Evolutionary conservation across 2,797 vertebrate species (phyloP).

Genomic region (Poeciliopsis turneri): DNA sequence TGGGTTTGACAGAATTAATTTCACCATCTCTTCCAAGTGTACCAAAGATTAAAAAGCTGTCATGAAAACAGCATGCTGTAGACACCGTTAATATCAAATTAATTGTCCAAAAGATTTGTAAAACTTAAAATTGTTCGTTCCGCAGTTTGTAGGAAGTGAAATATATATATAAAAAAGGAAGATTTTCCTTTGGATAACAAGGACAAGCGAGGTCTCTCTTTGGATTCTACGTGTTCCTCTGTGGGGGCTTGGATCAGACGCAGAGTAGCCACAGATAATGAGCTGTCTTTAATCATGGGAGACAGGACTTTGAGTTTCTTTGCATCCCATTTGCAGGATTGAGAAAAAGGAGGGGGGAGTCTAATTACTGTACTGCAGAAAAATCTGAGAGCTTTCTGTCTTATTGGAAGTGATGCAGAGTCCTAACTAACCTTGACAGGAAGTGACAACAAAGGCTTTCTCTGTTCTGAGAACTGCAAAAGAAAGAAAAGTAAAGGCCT

Average conservation of each 20-base stretch:
- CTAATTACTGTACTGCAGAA: slow-evolving; percentile 93
- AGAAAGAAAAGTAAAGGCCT: slow-evolving; percentile 75
- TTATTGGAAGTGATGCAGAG: slow-evolving; percentile 87
- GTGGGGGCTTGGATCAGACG: slow-evolving; percentile 89
- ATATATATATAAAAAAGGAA: slow-evolving; percentile 32
- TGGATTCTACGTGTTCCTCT: slow-evolving; percentile 57
- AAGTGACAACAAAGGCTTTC: slow-evolving; percentile 92
- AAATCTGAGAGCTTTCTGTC: slow-evolving; percentile 74
- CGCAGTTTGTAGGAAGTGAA: slow-evolving; percentile 28
- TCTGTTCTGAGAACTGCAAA: slow-evolving; percentile 84
- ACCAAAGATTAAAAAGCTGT: neutral
- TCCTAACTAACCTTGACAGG: slow-evolving; percentile 89
- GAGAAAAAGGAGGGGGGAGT: slow-evolving; percentile 85
- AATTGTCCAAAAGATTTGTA: slow-evolving; percentile 16
- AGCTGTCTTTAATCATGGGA: slow-evolving; percentile 97
- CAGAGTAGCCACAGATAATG: slow-evolving; percentile 94
- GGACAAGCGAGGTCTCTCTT: slow-evolving; percentile 47
- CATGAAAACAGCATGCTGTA: slow-evolving; percentile 1
- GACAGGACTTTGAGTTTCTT: slow-evolving; percentile 94
- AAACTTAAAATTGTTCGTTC: slow-evolving; percentile 7
- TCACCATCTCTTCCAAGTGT: neutral
- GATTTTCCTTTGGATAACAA: slow-evolving; percentile 52
- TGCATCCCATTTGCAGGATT: slow-evolving; percentile 92
- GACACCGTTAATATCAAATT: neutral
- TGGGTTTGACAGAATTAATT: neutral